Base-by-base conservation (phyloP, 2,797 vertebrate species). In the Spheniscus humboldti region DNA sequence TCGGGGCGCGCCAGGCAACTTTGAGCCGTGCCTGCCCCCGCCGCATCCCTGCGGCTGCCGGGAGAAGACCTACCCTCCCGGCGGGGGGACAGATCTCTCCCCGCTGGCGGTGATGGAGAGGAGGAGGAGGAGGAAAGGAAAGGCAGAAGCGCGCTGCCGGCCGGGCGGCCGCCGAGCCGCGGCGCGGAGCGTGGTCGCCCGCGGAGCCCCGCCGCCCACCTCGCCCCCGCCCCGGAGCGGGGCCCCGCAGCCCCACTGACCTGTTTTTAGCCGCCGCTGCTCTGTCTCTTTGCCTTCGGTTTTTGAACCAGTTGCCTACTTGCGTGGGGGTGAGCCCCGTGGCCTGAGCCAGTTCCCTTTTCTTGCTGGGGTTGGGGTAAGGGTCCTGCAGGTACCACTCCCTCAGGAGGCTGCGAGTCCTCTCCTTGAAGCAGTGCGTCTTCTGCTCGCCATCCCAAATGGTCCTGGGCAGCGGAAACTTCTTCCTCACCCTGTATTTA, bases 371-470 rank as follows among this genome's bases (percentile, higher is more conserved):
- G 97, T 99, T 99, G 94, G 99, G 99, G 96, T 99, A 99, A 73
- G 99, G 99, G 98, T 99, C 99, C 99, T 99, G 99, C 96, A 99
- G 99, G 98, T 99, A 99, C 99, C 99, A 99, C 98, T 99, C 99
- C 98, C 99, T 97, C 98, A 99, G 98, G 98, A 99, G 99, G 97
- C 99, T 99, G 97, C 99, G 99, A 97, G 99, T 99, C 98, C 99
- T 98, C 99, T 99, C 99, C 98, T 99, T 99, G 98, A 99, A 99
- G 99, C 99, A 99, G 98, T 99, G 99, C 96, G 99, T 99, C 98
- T 99, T 99, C 99, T 99, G 99, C 98, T 99, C 99, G 84, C 99
- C 99, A 98, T 99, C 99, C 99, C 99, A 99, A 98, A 99, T 99
- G 98, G 99, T 99, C 96, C 99, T 98, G 97, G 99, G 99, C 98